phyloP scores from a whole-genome alignment of 2,113 vertebrate species.

The Epinephelus cyanopodus region DNA sequence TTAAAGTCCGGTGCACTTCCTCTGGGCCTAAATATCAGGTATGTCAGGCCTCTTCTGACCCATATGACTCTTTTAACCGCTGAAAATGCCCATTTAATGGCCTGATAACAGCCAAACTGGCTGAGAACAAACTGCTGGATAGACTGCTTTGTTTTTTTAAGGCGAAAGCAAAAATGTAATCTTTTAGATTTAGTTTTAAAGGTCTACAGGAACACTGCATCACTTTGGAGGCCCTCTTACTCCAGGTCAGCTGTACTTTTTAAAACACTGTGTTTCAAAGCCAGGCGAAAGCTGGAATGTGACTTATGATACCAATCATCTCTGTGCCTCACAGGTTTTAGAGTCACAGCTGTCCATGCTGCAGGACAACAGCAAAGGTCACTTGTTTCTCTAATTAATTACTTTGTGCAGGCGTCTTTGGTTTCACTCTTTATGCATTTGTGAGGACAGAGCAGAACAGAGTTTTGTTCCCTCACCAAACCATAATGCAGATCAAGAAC shows the following conservation, averaged over 20 bases:
- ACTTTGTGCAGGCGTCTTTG: conserved; percentile 51
- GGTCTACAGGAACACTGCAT: neutral
- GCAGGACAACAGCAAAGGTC: conserved; percentile 73
- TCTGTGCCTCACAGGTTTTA: conserved; percentile 62
- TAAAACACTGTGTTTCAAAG: conserved; percentile 26
- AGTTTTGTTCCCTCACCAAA: conserved; percentile 46
- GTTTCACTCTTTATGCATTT: conserved; percentile 43
- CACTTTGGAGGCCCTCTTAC: neutral
- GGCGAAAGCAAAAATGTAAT: neutral
- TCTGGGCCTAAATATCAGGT: too few relatives aligned
- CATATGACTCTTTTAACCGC: too few relatives aligned
- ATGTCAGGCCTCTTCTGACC: too few relatives aligned
- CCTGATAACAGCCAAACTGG: neutral
- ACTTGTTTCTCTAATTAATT: conserved; percentile 74
- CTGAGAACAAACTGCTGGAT: too few relatives aligned
- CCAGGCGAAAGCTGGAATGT: conserved; percentile 51
- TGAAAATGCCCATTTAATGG: too few relatives aligned
- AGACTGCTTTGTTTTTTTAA: neutral
- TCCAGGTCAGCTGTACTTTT: conserved; percentile 10
- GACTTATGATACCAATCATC: conserved; percentile 70
- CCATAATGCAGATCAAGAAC: conserved; percentile 47
- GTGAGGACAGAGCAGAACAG: conserved; percentile 26
- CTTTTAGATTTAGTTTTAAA: conserved; percentile 7
- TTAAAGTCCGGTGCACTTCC: too few relatives aligned
- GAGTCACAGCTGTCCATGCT: conserved; percentile 46